Evolutionary conservation across 2,113 vertebrate species (phyloP).

Genomic region (Entomyzon cyanotis): DNA sequence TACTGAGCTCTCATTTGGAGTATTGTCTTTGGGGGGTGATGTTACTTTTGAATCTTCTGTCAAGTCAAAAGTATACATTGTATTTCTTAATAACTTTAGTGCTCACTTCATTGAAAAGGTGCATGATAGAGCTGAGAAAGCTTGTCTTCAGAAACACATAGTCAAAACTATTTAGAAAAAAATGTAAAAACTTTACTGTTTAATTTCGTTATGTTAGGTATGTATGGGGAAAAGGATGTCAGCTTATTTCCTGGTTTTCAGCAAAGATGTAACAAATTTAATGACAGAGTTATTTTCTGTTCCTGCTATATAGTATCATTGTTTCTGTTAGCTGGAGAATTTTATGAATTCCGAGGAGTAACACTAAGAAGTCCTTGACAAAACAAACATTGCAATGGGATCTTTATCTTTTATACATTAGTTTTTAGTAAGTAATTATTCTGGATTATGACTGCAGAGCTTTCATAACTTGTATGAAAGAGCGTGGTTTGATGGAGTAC

Average conservation of each 20-base stretch:
- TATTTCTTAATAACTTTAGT: background rate
- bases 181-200: background rate
- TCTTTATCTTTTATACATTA: background rate
- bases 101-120: background rate
- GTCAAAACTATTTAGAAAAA: background rate
- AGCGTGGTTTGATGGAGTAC: accelerated
- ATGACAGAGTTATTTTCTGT: background rate
- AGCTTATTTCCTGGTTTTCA: background rate
- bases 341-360: background rate
- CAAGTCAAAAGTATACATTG: background rate
- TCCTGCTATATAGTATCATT: background rate
- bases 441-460: background rate
- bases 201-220: background rate
- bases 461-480: background rate
- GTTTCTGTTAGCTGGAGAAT: background rate
- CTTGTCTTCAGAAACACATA: background rate
- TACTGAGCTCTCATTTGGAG: background rate
- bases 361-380: background rate
- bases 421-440: background rate
- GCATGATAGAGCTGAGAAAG: background rate
- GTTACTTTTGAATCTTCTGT: background rate
- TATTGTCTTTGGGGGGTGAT: background rate
- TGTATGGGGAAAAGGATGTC: background rate
- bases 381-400: background rate
- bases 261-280: background rate